Percentiles rank a stretch among this genome's conserved stretches.
Evolutionary conservation across 2,888 invertebrate species (phyloP).

Genomic region (Stenotaenia linearis): DNA sequence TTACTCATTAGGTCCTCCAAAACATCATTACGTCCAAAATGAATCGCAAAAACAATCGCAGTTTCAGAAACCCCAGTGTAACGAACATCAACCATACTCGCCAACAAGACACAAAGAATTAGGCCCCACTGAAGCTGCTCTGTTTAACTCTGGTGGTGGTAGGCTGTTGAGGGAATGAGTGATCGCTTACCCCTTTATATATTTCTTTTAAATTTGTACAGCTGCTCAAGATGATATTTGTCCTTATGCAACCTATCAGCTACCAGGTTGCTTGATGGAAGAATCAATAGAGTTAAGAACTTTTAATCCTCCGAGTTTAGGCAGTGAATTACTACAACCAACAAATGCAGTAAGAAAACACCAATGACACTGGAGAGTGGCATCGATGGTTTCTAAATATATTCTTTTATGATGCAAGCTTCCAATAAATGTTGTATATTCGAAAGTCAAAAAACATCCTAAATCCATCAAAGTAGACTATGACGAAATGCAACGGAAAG

Average conservation of each 20-base stretch:
- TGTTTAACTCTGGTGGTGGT: background rate
- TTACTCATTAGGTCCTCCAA: background rate
- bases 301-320: conserved; percentile 8
- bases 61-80: background rate
- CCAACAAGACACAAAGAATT: background rate
- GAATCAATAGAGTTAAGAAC: conserved; percentile 11
- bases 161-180: background rate
- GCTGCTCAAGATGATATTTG: conserved; percentile 36
- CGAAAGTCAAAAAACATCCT: conserved; percentile 23
- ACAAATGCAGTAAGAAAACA: conserved; percentile 5
- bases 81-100: background rate
- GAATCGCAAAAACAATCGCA: background rate
- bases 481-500: conserved; percentile 15
- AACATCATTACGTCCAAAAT: conserved; percentile 10
- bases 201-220: conserved; percentile 13
- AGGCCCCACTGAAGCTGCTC: background rate
- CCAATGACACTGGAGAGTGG: conserved; percentile 20
- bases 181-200: no score
- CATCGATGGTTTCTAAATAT: conserved; percentile 22
- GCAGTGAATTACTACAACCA: conserved; percentile 23
- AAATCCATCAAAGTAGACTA: conserved; percentile 17
- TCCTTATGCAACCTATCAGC: conserved; percentile 37
- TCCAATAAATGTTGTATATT: conserved; percentile 26
- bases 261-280: conserved; percentile 30
- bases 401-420: conserved; percentile 22